Conservation (phyloP, 1,140 invertebrate genomes). For the Bombyx mori region ASM3026992v2 NC_085109.1:7993001-7993500, state of each 20-base stretch:
- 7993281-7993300: conserved; percentile 66
- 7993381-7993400: conserved; percentile 41
- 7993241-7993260: conserved; percentile 68
- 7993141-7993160: conserved; percentile 10
- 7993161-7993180: conserved; percentile 12
- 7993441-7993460: conserved; percentile 38
- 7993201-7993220: conserved; percentile 46
- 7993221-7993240: conserved; percentile 68
- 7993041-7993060: conserved; percentile 51
- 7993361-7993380: conserved; percentile 45
- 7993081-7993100: conserved; percentile 65
- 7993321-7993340: conserved; percentile 58
- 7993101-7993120: conserved; percentile 23
- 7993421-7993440: conserved; percentile 31
- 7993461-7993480: conserved; percentile 46
- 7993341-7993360: conserved; percentile 49
- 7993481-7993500: conserved; percentile 27
- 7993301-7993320: conserved; percentile 60
- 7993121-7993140: conserved; percentile 12
- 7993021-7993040: conserved; percentile 1
- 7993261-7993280: conserved; percentile 70
- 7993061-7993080: conserved; percentile 70
- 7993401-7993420: conserved; percentile 23
- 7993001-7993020: neutral
- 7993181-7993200: conserved; percentile 35